Evolutionary conservation across 2,888 invertebrate genomes (phyloP), one percentile per base, ranked within the genome.

Genomic region (Griposia aprilina): DNA sequence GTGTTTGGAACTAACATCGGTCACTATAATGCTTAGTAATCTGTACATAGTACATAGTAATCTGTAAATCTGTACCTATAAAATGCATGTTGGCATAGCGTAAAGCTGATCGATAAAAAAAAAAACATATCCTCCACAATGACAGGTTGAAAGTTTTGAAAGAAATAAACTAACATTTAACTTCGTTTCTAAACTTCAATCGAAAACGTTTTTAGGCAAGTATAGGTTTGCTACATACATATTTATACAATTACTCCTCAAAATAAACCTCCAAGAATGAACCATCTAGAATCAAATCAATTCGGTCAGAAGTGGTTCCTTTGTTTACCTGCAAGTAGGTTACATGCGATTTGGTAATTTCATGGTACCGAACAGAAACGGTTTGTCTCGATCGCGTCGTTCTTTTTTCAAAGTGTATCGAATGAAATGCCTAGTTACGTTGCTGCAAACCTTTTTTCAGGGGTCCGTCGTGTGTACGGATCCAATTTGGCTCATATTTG

Each of bases 401-500:
- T 81, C 77, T 88, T 91, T 91, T 91, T 91, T 86, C 77, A 78
- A 82, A 89, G 66, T 80, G 83, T 86, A 90, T 85, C 87, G 85
- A 90, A 88, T 88, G 86, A 90, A 91, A 89, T 82, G 76, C 78
- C 80, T 88, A 85, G 89, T 91, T 90, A 89, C 89, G 80, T 83
- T 76, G 80, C 76, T 84, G 76, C 76, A 76, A 83, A 83, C 81
- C 86, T 83, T 88, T 83, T 89, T 90, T 82, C 78, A 74, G 85
- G 84, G 86, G 84, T 88, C 83, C 82, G 78, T 84, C 82, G 86
- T 89, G 87, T 89, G 81, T 85, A 88, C 86, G 82, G 86, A 91
- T 90, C 90, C 93, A 92, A 93, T 93, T 93, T 90, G 87, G 84
- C 86, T 91, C 90, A 92, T 93, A 93, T 94, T 94, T 93, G 93